A percentile compares a stretch with the other conserved stretches of the same genome.
These are phyloP conservation scores for Drepana falcataria DNA, from an alignment of 2,888 invertebrate genomes.

Conservation along the genomic window DNA sequence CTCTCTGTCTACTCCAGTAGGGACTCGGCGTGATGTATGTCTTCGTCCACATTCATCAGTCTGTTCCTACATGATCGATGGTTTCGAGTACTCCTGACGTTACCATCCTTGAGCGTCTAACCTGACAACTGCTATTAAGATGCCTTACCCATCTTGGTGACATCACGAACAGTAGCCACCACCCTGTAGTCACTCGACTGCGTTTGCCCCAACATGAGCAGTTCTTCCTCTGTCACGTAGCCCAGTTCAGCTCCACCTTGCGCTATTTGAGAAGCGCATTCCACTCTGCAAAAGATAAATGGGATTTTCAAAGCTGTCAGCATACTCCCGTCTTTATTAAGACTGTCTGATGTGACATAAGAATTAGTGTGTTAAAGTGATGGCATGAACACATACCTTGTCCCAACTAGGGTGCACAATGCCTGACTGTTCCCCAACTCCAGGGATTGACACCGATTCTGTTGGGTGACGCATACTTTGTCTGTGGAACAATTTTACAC, in stretches of 20 bases:
- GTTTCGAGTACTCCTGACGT: no score
- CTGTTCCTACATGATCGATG: not conserved
- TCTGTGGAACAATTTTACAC: constrained; percentile 35
- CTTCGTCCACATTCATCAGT: no score
- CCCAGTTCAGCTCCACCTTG: constrained; percentile 78
- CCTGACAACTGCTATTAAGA: no score
- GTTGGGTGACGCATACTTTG: constrained; percentile 49
- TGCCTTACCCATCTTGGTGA: constrained; percentile 48
- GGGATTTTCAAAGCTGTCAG: no score
- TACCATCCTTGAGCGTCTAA: no score
- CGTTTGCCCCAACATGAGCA: constrained; percentile 70
- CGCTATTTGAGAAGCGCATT: constrained; percentile 79
- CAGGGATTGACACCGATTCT: constrained; percentile 45
- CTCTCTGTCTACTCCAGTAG: no score
- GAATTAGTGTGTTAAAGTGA: no score
- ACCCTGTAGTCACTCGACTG: constrained; percentile 61
- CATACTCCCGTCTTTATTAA: no score
- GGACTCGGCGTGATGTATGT: no score
- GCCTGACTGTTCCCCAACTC: constrained; percentile 60
- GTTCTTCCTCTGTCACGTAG: constrained; percentile 80
- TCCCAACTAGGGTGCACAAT: constrained; percentile 47
- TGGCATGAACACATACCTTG: constrained; percentile 43
- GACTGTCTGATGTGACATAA: no score
- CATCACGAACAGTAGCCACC: constrained; percentile 65
- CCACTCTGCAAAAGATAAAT: constrained; percentile 56